Evolutionary conservation across 2,113 vertebrate genomes (phyloP), one percentile per base, ranked within the genome.

Genomic region (Gopherus evgoodei): DNA sequence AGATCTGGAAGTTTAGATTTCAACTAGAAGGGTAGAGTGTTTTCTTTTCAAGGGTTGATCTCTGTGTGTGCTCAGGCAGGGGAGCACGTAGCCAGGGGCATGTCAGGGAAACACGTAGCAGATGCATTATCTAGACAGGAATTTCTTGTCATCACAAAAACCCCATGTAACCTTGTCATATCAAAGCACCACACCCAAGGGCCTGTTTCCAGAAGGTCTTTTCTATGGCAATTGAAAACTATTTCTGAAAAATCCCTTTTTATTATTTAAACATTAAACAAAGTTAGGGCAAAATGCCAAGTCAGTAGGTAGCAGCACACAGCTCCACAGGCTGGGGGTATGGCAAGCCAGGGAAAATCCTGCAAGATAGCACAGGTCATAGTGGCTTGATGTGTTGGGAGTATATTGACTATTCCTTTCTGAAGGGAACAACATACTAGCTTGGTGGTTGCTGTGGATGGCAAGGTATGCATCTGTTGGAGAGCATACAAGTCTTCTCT

Each of bases 131-230:
- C 89, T 91, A 96, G 95, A 96, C 96, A 96, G 97, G 97, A 97
- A 98, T 98, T 95, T 98, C 97, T 96, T 95, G 96, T 97, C 96
- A 96, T 95, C 3, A 5, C 35, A 95, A 83, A 88, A 76, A 88
- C 87, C 95, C 90, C 83, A 84, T 94, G 93, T 95, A 96, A 96
- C 89, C 94, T 97, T 96, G 97, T 95, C 97, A 96, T 96, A 94
- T 95, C 92, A 97, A 96, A 88, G 94, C 90, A 94, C 87, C 94
- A 87, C 87, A 89, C 88, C 96, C 91, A 42, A 80, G 95, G 81
- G 72, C 75, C n/a, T 90, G 16, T 53, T 94, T 87, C 22, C 89
- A 82, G 86, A 88, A 81, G 1, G 49, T 21, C 91, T 96, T 96
- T 95, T 93, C 90, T 83, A 81, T 81, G n/a, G 92, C 88, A n/a